Evolutionary conservation across 64 coral and sea anemone species (phyloP), one percentile per base, ranked within the genome.

Genomic region (Platygyra sinensis): DNA sequence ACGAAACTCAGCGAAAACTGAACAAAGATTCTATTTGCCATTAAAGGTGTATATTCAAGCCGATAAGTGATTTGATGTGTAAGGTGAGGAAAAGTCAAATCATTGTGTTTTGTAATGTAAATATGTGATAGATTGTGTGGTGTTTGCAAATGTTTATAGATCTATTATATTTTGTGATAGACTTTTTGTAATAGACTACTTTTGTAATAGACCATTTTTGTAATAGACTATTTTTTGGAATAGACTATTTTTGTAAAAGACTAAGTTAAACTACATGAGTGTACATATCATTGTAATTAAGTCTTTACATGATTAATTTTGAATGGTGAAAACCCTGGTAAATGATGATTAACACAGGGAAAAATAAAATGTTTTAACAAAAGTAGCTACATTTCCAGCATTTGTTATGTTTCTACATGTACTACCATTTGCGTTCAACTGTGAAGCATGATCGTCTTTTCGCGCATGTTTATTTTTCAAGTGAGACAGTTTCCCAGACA

Each of bases 251-350:
- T 69, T 69, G 65, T 27, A 69, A 24, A 25, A 6, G 22, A 69
- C 10, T n/a, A 25, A 24, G 20, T 27, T 11, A 69, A 67, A 69
- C 64, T 18, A 4, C 13, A 60, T 54, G 76, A 25, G 76, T 79
- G 76, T 57, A 79, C n/a, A 79, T 79, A 79, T 59, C 50, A 61
- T 31, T 80, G 55, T 80, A 62, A 80, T n/a, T n/a, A n/a, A 16
- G 57, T 80, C 52, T 80, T 60, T 30, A 30, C 28, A 60, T 62
- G 51, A 59, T 80, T 60, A 32, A 25, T 9, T 57, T 79, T 8
- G 3, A 80, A 80, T 80, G 3, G 7, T 25, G 19, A 67, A 67
- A 67, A 67, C 63, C 52, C 28, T 61, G 55, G 55, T 80, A 61
- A 25, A 28, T 55, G 13, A 61, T 61, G 63, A 67, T 67, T 24